Base-by-base conservation (phyloP, 2,888 invertebrate species). In the Nymphalis c-album region DNA sequence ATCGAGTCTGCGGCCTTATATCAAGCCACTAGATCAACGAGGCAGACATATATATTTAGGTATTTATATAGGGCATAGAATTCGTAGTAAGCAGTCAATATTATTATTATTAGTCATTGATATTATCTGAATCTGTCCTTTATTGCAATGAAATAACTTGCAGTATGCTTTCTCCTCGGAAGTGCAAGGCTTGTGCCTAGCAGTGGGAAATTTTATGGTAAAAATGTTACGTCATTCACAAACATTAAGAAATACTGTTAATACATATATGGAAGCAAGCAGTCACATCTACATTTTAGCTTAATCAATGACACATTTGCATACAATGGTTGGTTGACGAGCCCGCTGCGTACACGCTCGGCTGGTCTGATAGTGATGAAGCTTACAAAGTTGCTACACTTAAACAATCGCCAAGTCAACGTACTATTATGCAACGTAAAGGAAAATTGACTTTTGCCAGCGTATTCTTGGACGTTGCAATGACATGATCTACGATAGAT, bases 271-370 rank as follows among this genome's bases (percentile, higher is more conserved):
- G 55, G 53, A 53, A 62, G 47, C 58, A 60, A 63, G 46, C 53
- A 59, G 72, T 69, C 69, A 45, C 60, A 46, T 72, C 73, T 71
- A 60, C 64, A 53, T 60, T 71, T 63, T 74, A 74, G 75, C 67
- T 75, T 75, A 74, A 75, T 79, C 78, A 71, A 74, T 78, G 74
- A 60, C 71, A 63, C 76, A 85, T 86, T 84, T 85, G 78, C 86
- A 86, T 86, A 86, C 86, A 87, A 87, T 86, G 75, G 82, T 71
- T 78, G 53, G 53, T 55, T 71, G 75, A 78, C 69, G 80, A 77
- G 64, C 64, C 13, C 40, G 13, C 40, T 40, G 40, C 13, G 66
- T 60, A 48, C 73, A 70, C 73, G 68, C 69, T 72, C 71, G 71
- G 73, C 69, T 69, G 71, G 72, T 63, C 78, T 70, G 75, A 78